Evolutionary conservation across 2,888 invertebrate species (phyloP).

Genomic region (Elmis aenea): DNA sequence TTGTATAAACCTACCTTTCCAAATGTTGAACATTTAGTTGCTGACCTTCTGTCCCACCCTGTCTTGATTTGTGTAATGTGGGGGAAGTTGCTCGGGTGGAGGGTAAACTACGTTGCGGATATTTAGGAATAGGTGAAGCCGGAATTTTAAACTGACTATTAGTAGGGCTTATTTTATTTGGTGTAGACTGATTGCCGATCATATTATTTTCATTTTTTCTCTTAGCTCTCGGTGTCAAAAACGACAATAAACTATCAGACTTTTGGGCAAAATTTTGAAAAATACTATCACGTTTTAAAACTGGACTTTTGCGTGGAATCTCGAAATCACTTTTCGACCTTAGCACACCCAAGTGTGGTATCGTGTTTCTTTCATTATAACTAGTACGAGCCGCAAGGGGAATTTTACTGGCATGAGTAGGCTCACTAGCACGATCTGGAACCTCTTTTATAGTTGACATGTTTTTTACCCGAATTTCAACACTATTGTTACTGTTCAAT

Average conservation of each 20-base stretch:
- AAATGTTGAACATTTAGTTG: conserved; percentile 29
- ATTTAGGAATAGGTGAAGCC: conserved; percentile 29
- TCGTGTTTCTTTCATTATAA: conserved; percentile 9
- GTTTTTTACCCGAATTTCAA: conserved; percentile 27
- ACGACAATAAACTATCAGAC: conserved; percentile 50
- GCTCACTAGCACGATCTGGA: conserved; percentile 10
- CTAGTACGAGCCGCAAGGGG: conserved; percentile 5
- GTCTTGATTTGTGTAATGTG: conserved; percentile 37
- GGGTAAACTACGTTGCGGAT: conserved; percentile 30
- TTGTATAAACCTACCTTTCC: conserved; percentile 33
- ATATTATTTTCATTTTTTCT: conserved; percentile 31
- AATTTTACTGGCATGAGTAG: conserved; percentile 1
- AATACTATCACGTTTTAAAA: conserved; percentile 16
- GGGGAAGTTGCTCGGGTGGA: conserved; percentile 38
- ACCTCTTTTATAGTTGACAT: conserved; percentile 18
- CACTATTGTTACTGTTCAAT: conserved; percentile 34
- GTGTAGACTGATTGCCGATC: conserved; percentile 29
- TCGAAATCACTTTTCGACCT: conserved; percentile 44
- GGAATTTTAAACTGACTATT: conserved; percentile 32
- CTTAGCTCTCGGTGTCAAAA: conserved; percentile 56
- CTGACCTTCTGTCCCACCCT: conserved; percentile 20
- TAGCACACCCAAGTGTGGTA: conserved; percentile 32
- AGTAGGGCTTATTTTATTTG: conserved; percentile 25
- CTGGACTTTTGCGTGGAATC: conserved; percentile 29
- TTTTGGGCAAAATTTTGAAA: conserved; percentile 34